Percentiles rank a stretch among this genome's conserved stretches.
These are phyloP conservation scores for Lissocephala sabroskyi DNA, from an alignment of 2,888 invertebrate species.

Conservation along the genomic window DNA sequence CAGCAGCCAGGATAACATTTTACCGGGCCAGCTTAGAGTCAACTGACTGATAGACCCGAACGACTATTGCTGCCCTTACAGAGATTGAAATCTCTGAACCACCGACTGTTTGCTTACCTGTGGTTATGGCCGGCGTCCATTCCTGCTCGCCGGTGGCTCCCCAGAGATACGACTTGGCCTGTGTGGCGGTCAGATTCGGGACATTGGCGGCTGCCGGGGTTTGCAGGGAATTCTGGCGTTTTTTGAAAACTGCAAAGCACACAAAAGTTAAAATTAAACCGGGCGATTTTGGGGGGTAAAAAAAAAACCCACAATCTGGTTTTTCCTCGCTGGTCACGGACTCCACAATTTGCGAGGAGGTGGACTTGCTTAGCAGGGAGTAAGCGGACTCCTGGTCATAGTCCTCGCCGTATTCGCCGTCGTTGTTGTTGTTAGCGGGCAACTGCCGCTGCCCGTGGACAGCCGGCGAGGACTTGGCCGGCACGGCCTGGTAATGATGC, in stretches of 20 bases:
- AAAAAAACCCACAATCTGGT: conserved; percentile 49
- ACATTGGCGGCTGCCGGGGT: conserved; percentile 40
- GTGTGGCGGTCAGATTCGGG: conserved; percentile 53
- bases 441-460: conserved; percentile 20
- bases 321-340: conserved; percentile 44
- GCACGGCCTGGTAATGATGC: conserved; percentile 92
- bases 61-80: too few species aligned
- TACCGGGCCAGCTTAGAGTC: too few species aligned
- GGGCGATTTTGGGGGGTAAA: not conserved
- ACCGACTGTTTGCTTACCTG: too few species aligned
- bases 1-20: too few species aligned
- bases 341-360: conserved; percentile 39
- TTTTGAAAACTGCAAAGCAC: conserved; percentile 53
- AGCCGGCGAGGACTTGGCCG: conserved; percentile 68
- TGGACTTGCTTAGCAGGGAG: conserved; percentile 57
- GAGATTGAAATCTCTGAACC: not conserved
- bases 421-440: conserved; percentile 34
- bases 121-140: conserved; percentile 96
- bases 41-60: too few species aligned
- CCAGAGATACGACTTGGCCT: conserved; percentile 80
- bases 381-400: conserved; percentile 68
- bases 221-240: conserved; percentile 58
- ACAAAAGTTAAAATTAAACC: not conserved
- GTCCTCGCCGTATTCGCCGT: conserved; percentile 60
- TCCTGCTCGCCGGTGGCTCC: conserved; percentile 97